Conservation (phyloP, 2,797 vertebrate species). For the Phyllotis vaccarum region DNA sequence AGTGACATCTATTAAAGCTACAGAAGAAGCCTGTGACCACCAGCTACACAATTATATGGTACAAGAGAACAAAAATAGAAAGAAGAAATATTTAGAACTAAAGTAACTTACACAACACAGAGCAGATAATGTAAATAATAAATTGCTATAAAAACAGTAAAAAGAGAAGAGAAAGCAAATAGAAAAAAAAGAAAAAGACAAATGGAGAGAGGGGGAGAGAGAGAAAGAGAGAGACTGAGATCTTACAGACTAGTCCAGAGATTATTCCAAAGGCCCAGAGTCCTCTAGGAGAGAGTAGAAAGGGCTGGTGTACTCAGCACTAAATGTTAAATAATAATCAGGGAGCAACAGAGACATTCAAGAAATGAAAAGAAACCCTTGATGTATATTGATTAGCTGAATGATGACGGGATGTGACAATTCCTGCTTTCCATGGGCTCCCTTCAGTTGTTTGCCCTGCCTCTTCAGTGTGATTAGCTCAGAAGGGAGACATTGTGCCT, state of each 20-base stretch:
- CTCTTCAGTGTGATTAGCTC: background rate
- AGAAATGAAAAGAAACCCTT: background rate
- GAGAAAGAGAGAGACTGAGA: too few relatives aligned
- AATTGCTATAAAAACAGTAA: background rate
- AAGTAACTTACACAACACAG: background rate
- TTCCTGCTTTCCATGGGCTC: background rate
- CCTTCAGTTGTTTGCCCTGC: background rate
- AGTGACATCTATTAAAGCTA: background rate
- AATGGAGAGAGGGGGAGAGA: background rate
- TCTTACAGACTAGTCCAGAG: background rate
- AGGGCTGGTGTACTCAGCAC: background rate
- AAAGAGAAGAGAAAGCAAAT: background rate
- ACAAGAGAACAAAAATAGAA: background rate
- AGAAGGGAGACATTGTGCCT: background rate
- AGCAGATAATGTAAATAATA: background rate
- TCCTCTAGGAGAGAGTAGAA: background rate
- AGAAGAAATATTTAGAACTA: background rate
- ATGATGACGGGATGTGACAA: background rate
- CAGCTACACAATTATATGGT: background rate
- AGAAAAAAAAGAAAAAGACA: background rate
- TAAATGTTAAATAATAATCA: background rate
- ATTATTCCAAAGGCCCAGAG: background rate
- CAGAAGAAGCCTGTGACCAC: background rate
- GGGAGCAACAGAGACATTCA: background rate
- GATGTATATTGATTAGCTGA: background rate